A percentile compares a stretch with the other conserved stretches of the same genome.
These are phyloP conservation scores for Zaprionus ghesquierei DNA, from an alignment of 1,140 invertebrate genomes.

Conservation along the genomic window DNA sequence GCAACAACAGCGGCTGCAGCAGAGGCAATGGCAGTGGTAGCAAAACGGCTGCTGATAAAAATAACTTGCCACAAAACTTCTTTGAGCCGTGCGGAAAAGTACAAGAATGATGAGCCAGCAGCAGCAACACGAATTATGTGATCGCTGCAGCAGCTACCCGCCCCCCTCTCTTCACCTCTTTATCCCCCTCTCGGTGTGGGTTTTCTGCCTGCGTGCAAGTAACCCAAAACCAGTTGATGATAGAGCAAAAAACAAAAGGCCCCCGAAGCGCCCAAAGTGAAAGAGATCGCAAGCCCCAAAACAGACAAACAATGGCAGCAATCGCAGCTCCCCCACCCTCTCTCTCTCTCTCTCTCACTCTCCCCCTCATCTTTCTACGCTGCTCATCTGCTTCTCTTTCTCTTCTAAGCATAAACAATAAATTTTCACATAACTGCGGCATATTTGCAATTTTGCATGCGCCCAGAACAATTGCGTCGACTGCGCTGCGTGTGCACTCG, in stretches of 20 bases:
- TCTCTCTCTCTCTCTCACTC: not conserved
- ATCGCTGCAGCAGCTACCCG: constrained; percentile 54
- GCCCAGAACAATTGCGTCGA: constrained; percentile 21
- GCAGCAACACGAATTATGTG: constrained; percentile 74
- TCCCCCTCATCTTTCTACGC: not conserved
- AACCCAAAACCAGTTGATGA: constrained; percentile 77
- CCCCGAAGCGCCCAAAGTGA: constrained; percentile 51
- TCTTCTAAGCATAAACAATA: constrained; percentile 56
- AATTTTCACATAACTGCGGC: constrained; percentile 72
- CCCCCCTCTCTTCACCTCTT: not conserved
- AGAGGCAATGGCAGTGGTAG: too few relatives aligned
- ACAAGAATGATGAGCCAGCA: constrained; percentile 76
- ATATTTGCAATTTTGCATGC: constrained; percentile 65
- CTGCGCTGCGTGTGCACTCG: too few relatives aligned
- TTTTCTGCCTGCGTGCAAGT: constrained; percentile 61
- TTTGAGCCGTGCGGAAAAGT: constrained; percentile 65
- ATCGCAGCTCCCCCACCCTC: constrained; percentile 23
- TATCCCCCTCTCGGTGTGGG: not conserved
- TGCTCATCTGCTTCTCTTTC: constrained; percentile 11
- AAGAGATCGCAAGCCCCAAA: constrained; percentile 37
- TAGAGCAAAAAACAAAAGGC: constrained; percentile 49
- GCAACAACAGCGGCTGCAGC: constrained; percentile 46
- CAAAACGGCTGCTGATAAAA: constrained; percentile 73
- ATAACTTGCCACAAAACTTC: constrained; percentile 71
- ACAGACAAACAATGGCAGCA: constrained; percentile 56